Evolutionary conservation across 1,140 invertebrate species (phyloP).

Genomic region (Caenorhabditis latens): DNA sequence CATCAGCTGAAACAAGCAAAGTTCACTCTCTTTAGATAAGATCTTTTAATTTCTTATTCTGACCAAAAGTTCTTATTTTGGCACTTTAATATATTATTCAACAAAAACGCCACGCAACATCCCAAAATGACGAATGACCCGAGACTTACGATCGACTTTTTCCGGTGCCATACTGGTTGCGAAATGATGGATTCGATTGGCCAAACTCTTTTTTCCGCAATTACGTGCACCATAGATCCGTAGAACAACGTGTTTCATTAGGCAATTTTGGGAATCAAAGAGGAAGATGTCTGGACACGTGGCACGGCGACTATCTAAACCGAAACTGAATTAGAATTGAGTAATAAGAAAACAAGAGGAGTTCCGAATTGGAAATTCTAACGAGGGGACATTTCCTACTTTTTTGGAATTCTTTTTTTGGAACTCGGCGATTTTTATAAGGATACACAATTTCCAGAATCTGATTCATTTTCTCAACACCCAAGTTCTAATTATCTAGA

Average conservation of each 20-base stretch:
- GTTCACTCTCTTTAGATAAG: too few relatives aligned
- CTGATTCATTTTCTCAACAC: background rate
- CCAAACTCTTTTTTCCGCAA: constrained; percentile 34
- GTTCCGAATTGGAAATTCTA: background rate
- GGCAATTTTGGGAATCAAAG: constrained; percentile 29
- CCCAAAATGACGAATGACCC: background rate
- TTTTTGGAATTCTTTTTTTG: background rate
- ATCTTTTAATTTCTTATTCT: background rate
- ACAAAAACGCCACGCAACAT: background rate
- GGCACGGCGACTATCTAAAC: constrained; percentile 21
- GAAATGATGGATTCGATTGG: constrained; percentile 46
- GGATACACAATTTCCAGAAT: background rate
- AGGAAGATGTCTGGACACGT: constrained; percentile 36
- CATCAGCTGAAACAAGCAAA: constrained; percentile 3
- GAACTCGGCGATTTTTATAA: background rate
- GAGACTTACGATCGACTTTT: constrained; percentile 19
- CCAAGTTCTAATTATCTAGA: too few relatives aligned
- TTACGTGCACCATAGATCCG: constrained; percentile 20
- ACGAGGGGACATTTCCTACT: background rate
- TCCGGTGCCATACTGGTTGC: constrained; percentile 39
- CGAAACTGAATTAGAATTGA: too few relatives aligned
- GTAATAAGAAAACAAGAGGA: background rate
- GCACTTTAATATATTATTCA: background rate
- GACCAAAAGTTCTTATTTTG: background rate
- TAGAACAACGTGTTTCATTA: constrained; percentile 40